Conservation (phyloP, 2,113 vertebrate genomes). For the Trematocara zebra region DNA sequence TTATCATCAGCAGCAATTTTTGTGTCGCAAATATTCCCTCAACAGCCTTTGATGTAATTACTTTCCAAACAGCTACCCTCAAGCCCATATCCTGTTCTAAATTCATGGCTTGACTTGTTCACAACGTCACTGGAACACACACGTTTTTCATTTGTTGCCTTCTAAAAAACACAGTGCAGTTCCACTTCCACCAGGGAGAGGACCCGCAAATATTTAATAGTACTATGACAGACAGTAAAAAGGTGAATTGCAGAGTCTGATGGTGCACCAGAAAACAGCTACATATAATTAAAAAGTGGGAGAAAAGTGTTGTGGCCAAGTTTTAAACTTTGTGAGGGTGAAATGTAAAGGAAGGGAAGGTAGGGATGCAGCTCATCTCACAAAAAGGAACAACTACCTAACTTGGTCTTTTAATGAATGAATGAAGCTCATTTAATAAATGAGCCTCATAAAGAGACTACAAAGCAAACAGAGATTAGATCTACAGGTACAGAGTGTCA, state of each 20-base stretch:
- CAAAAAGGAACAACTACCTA: neutral
- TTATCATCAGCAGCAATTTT: conserved; percentile 66
- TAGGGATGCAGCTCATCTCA: neutral
- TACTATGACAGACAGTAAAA: neutral
- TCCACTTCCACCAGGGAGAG: neutral
- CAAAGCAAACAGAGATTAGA: neutral
- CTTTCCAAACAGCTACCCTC: conserved; percentile 69
- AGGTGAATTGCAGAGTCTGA: neutral
- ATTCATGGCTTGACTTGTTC: conserved; percentile 62
- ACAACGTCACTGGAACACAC: conserved; percentile 52
- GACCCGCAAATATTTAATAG: neutral
- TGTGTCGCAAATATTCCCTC: conserved; percentile 66
- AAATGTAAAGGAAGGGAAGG: neutral
- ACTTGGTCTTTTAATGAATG: neutral
- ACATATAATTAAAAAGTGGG: neutral
- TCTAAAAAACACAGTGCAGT: conserved; percentile 9
- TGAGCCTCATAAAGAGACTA: neutral
- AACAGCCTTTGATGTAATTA: conserved; percentile 75
- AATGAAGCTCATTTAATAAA: neutral
- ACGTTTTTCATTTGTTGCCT: conserved; percentile 43
- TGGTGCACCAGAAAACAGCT: neutral
- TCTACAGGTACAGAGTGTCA: neutral
- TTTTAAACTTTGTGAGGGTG: neutral
- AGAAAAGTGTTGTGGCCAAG: neutral
- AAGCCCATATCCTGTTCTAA: conserved; percentile 65